phyloP scores from a whole-genome alignment of 1,140 invertebrate species.

The Achatina immaculata region DNA sequence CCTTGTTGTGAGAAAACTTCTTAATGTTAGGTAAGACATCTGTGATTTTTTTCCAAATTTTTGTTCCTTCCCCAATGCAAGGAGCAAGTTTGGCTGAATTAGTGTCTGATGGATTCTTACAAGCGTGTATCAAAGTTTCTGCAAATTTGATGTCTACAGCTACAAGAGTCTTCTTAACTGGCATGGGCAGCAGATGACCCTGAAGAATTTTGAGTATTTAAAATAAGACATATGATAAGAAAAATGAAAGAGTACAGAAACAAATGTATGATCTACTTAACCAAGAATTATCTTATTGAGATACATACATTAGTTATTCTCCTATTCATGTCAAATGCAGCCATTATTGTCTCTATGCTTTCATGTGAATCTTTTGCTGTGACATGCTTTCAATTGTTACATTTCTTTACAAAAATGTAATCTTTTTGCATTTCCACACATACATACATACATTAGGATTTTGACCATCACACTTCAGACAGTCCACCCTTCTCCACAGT shows the following conservation, averaged over 20 bases:
- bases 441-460: no score
- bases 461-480: no score
- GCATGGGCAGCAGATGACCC: constrained; percentile 35
- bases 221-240: background rate
- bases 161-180: constrained; percentile 34
- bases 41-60: constrained; percentile 32
- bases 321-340: no score
- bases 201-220: no score
- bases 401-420: no score
- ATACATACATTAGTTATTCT: background rate
- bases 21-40: constrained; percentile 23
- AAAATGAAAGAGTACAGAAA: no score
- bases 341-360: no score
- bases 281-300: background rate
- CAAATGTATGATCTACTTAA: no score
- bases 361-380: no score
- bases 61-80: constrained; percentile 30
- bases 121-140: background rate
- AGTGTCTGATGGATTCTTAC: background rate
- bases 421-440: no score
- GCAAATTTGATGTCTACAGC: constrained; percentile 43
- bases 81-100: constrained; percentile 25
- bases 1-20: constrained; percentile 17
- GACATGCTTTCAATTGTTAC: no score
- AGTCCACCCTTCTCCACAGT: no score